Evolutionary conservation across 2,888 invertebrate genomes (phyloP).

Genomic region (Macrosiphum euphorbiae): DNA sequence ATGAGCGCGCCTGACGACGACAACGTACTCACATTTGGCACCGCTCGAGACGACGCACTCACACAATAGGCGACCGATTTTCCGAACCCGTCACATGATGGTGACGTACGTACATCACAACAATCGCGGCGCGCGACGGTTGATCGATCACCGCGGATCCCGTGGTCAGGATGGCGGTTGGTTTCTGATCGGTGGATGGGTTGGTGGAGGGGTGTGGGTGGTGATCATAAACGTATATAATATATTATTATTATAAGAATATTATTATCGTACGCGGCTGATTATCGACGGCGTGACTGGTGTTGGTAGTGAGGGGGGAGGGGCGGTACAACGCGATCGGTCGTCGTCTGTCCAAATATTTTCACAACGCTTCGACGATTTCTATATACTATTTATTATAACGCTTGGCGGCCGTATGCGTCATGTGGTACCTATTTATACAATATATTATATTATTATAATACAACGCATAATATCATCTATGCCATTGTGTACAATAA

Average conservation of each 20-base stretch:
- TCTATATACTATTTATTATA: conserved; percentile 7
- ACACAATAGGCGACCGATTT: conserved; percentile 45
- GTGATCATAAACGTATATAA: background rate
- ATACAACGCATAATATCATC: conserved; percentile 16
- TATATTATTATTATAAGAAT: background rate
- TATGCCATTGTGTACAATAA: conserved; percentile 52
- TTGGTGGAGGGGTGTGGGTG: background rate
- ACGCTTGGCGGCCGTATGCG: background rate
- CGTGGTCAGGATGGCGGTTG: background rate
- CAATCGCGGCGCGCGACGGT: background rate
- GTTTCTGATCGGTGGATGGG: background rate
- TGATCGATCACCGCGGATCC: conserved; percentile 45
- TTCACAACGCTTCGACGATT: conserved; percentile 56
- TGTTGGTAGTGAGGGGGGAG: background rate
- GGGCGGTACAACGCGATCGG: background rate
- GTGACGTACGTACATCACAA: background rate
- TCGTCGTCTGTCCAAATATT: conserved; percentile 58
- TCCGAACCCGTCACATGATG: conserved; percentile 46
- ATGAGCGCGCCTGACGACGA: background rate
- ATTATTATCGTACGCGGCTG: background rate
- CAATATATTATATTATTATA: background rate
- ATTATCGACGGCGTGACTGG: background rate
- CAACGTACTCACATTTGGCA: background rate
- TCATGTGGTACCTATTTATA: background rate
- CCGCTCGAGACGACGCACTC: background rate